Conservation (phyloP, 2,113 vertebrate genomes). For the Tupaia tana region DNA sequence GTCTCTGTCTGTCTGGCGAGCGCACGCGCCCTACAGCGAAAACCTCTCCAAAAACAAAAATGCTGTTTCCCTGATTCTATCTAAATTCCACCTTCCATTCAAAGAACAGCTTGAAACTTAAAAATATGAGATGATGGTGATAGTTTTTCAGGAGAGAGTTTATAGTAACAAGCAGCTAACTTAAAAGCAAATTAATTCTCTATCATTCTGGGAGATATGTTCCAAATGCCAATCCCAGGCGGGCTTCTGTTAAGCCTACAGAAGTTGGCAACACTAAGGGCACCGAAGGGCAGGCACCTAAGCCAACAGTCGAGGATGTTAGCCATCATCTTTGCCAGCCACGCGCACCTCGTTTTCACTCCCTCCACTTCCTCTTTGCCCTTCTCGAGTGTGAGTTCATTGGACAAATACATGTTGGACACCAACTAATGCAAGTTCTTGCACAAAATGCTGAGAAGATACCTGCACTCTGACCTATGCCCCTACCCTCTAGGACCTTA, state of each 20-base stretch:
- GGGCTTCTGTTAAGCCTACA: not conserved
- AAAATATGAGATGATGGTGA: not conserved
- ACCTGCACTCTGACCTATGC: not conserved
- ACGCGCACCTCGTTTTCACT: not conserved
- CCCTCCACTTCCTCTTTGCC: not conserved
- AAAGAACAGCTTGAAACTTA: conserved; percentile 11
- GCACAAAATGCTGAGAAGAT: not conserved
- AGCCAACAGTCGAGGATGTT: not conserved
- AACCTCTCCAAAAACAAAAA: no score
- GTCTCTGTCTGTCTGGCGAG: no score
- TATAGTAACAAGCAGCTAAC: not conserved
- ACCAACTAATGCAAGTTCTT: not conserved
- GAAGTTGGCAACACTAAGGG: not conserved
- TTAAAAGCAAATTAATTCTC: conserved; percentile 33
- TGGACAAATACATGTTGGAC: not conserved
- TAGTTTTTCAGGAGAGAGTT: conserved; percentile 4
- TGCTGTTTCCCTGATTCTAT: not conserved
- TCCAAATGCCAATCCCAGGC: conserved; percentile 19
- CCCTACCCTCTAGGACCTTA: not conserved
- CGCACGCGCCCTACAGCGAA: no score
- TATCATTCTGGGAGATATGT: not conserved
- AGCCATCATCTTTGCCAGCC: not conserved
- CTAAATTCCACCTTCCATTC: conserved; percentile 12
- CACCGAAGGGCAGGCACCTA: not conserved
- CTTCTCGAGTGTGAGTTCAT: not conserved